These are phyloP conservation scores for Syrrhaptes paradoxus DNA, from an alignment of 2,113 vertebrate species.

Conservation along the genomic window DNA sequence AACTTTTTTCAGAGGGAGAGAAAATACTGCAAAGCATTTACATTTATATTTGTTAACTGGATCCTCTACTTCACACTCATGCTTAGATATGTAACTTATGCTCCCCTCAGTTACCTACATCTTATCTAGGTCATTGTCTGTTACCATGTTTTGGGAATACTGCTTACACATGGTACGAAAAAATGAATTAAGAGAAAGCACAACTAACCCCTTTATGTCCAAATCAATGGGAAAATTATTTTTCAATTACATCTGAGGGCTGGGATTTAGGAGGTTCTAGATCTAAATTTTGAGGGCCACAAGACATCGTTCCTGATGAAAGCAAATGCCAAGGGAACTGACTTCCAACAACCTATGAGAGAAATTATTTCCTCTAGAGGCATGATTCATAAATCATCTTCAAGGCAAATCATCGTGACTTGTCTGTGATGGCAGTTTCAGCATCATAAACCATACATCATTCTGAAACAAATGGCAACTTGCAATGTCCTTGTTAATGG, in stretches of 20 bases:
- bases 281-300: background rate
- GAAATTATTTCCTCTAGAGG: conserved; percentile 16
- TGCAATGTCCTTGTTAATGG: background rate
- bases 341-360: background rate
- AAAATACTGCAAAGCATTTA: background rate
- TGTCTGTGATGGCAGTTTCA: conserved; percentile 30
- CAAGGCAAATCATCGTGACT: conserved; percentile 40
- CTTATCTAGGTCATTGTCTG: background rate
- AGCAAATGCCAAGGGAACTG: background rate
- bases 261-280: background rate
- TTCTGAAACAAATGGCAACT: conserved; percentile 35
- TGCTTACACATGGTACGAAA: background rate
- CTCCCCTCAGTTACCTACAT: background rate
- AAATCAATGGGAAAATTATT: background rate
- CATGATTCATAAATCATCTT: conserved; percentile 52
- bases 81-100: background rate
- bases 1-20: background rate
- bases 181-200: background rate
- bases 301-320: background rate
- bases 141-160: background rate
- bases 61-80: background rate
- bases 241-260: background rate
- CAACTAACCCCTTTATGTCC: background rate
- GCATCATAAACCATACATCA: conserved; percentile 34
- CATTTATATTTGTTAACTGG: background rate